Evolutionary conservation across 1,140 invertebrate species (phyloP), one percentile per base, ranked within the genome.

Genomic region (Charaxes varanes): DNA sequence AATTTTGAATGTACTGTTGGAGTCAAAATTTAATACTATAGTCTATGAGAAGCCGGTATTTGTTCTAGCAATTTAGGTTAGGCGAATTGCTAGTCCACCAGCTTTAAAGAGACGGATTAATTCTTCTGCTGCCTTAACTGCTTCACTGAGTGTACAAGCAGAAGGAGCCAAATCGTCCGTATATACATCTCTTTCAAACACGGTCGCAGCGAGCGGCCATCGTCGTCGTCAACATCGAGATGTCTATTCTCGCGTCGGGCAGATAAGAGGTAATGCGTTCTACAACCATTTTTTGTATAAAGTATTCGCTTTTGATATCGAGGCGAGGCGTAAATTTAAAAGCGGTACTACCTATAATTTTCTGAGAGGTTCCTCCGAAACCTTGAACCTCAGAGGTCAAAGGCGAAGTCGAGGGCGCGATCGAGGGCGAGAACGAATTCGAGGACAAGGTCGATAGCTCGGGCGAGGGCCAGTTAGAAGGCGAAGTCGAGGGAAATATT

Each of bases 21-120:
- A 31, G 7, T 41, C 31, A 11, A 47, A 41, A 30, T 16, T 28
- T 15, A 47, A 14, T 17, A 6, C n/a, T 16, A 40, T 7, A 28
- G 27, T 12, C 45, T 35, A 15, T 41, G 45, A 8, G 32, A 19
- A 8, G n/a, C 13, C 3, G 37, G 45, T 15, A 41, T 41, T n/a
- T 36, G 31, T 2, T 23, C 4, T 6, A 48, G 27, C 2, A 48
- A 23, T 33, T n/a, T n/a, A n/a, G n/a, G n/a, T 48, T 33, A 5
- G 45, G 12, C 17, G 17, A 41, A 17, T 43, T 50, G 11, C 41
- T 50, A 14, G 40, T 7, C 48, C 48, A 17, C 41, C 48, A 19
- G 15, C 15, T 14, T 45, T 44, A 10, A 51, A 51, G n/a, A 51
- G 13, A n/a, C 44, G 17, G n/a, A 51, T 51, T 18, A 51, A 8